phyloP scores from a whole-genome alignment of 1,140 invertebrate genomes.

The Proctacanthus coquilletti region DNA sequence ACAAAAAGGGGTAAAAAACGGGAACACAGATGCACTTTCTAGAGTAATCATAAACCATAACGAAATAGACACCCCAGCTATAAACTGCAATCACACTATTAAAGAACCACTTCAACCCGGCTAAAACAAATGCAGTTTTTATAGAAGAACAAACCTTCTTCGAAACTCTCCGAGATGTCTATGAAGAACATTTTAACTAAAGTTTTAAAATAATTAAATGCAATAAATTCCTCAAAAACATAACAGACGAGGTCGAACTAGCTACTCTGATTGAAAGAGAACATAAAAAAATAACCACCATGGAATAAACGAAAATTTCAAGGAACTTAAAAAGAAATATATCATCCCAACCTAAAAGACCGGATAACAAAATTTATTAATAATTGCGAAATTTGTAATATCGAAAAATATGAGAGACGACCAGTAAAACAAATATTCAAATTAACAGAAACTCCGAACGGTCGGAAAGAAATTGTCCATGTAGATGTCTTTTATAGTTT shows the following conservation, averaged over 20 bases:
- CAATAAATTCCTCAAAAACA: background rate
- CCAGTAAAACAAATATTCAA: background rate
- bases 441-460: background rate
- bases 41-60: background rate
- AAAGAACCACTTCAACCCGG: background rate
- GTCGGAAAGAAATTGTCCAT: background rate
- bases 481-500: background rate
- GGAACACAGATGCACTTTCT: constrained; percentile 18
- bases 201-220: background rate
- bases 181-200: background rate
- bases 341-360: background rate
- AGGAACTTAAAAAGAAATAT: background rate
- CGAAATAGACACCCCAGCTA: background rate
- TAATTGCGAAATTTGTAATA: background rate
- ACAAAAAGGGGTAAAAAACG: constrained; percentile 25
- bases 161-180: background rate
- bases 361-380: background rate
- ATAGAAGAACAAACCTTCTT: too few relatives aligned
- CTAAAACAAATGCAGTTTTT: background rate
- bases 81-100: background rate
- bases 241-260: background rate
- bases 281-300: background rate
- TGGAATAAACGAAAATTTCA: background rate
- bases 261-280: background rate
- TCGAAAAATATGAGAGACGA: background rate